phyloP scores from a whole-genome alignment of 2,797 vertebrate species.

The Harpagifer antarcticus region DNA sequence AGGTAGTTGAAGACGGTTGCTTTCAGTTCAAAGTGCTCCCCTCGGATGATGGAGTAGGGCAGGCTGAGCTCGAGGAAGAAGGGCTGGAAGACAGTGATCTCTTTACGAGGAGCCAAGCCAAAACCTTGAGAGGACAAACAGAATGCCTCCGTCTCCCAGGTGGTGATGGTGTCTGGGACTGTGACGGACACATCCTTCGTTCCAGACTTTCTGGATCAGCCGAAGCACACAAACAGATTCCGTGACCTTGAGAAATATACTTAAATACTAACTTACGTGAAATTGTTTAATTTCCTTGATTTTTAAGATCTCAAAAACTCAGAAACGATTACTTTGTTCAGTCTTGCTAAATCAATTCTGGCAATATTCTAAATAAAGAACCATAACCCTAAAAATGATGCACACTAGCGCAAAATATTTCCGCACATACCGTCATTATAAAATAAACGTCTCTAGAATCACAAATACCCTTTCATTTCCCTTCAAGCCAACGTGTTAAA shows the following conservation, averaged over 20 bases:
- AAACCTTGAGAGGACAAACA: slow-evolving; percentile 81
- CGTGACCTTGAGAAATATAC: neutral
- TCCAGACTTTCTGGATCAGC: slow-evolving; percentile 72
- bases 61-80: slow-evolving; percentile 86
- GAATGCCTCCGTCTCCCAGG: slow-evolving; percentile 83
- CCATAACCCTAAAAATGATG: too few species aligned
- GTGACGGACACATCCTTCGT: slow-evolving; percentile 55
- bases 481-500: neutral
- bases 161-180: slow-evolving; percentile 84
- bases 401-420: too few species aligned
- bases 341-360: neutral
- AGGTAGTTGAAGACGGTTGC: slow-evolving; percentile 83
- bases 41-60: slow-evolving; percentile 86
- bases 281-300: neutral
- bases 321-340: neutral
- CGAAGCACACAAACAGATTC: slow-evolving; percentile 32
- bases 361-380: too few species aligned
- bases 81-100: slow-evolving; percentile 85
- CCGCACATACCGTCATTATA: too few species aligned
- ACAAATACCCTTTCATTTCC: neutral
- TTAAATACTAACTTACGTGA: neutral
- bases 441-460: neutral
- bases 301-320: neutral
- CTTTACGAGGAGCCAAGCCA: slow-evolving; percentile 79
- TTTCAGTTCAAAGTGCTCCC: slow-evolving; percentile 85